Evolutionary conservation across 53 echinoderm and acorn worm species (phyloP).

Genomic region (Henricia sp.): DNA sequence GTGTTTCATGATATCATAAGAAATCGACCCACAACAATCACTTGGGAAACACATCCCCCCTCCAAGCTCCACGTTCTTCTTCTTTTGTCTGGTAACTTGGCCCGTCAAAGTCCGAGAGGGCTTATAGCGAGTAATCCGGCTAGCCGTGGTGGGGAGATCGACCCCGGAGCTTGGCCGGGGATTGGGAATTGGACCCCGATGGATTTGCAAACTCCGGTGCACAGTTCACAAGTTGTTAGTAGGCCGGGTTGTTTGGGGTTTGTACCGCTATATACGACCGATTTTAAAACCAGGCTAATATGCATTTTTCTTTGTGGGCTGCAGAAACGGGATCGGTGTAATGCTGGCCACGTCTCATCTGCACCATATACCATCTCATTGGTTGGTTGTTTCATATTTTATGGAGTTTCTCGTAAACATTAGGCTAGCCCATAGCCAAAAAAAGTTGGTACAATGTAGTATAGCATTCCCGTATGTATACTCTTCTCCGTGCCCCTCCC

Average conservation of each 20-base stretch:
- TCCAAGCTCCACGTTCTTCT: neutral
- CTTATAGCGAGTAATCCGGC: neutral
- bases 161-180: neutral
- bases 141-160: neutral
- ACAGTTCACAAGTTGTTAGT: neutral
- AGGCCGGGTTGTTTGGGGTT: neutral
- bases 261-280: neutral
- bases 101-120: neutral
- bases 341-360: too few species aligned
- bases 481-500: too few species aligned
- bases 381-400: too few species aligned
- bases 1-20: conserved; percentile 41
- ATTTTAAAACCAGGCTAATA: conserved; percentile 11
- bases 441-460: too few species aligned
- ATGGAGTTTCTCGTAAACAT: too few species aligned
- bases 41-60: neutral
- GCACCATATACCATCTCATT: too few species aligned
- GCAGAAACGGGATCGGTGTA: too few species aligned
- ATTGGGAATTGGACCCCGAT: neutral
- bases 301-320: neutral
- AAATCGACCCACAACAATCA: conserved; percentile 44
- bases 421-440: too few species aligned
- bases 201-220: conserved; percentile 17
- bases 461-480: too few species aligned
- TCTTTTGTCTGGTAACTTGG: neutral